Base-by-base conservation (phyloP, 2,797 vertebrate species). In the Ceyx erithaca region DNA sequence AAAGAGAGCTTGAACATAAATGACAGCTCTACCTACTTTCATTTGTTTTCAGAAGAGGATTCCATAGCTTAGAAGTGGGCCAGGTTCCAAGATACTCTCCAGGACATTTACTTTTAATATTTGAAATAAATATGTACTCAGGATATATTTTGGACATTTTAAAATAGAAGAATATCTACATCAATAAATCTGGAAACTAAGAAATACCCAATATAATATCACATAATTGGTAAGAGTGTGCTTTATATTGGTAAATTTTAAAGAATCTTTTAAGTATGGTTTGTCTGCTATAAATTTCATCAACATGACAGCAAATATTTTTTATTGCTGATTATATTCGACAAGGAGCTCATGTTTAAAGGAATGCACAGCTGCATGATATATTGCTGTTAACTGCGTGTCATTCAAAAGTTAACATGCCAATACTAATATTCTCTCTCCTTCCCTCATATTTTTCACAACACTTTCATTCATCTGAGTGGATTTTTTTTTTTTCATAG, bases 61-160 rank as follows among this genome's bases (percentile, higher is more conserved):
- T 88, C 93, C 18, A 6, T 92, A 72, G 46, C 61, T 82, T n/a
- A 26, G 31, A 89, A 95, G 55, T 57, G 43, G 43, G 35, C 37
- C 37, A 63, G 40, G 13, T 90, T 93, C 71, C 91, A 87, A 78
- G 58, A 85, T 87, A 55, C 13, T 87, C 62, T 82, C 48, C 49
- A 40, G 33, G 43, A 69, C 71, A 72, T 89, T 91, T 92, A 90
- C 76, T 85, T 94, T 49, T 76, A 91, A 83, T 91, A 68, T 85
- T 87, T 94, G 55, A 85, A 90, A 71, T 91, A 95, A 84, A 54
- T 91, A 55, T 37, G 26, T 90, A 37, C 61, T 55, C 54, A 89
- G 66, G 31, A 59, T 85, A 9, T 72, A 67, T 57, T 95, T 85
- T 78, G 85, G 43, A 23, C 17, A 26, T 72, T 87, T 91, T 73